Conservation (phyloP, 2,797 vertebrate species). For the Pangasius mekongensis region DNA sequence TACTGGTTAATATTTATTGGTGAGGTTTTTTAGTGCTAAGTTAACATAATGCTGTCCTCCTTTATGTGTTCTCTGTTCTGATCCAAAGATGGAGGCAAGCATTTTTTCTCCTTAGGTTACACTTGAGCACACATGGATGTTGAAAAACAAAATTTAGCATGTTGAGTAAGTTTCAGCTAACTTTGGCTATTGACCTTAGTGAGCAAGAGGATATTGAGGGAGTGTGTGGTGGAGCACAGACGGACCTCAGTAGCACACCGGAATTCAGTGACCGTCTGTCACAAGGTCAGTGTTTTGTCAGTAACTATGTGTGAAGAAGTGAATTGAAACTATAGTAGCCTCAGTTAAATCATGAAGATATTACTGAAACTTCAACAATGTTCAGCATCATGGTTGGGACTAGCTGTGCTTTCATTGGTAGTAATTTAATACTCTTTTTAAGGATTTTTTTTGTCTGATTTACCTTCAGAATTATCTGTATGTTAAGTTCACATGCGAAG, state of each 20-base stretch:
- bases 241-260: conserved; percentile 83
- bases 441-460: background rate
- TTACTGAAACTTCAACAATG: background rate
- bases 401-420: background rate
- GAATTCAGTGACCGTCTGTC: conserved; percentile 86
- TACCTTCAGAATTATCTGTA: background rate
- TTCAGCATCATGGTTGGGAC: background rate
- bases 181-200: conserved; percentile 58
- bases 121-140: background rate
- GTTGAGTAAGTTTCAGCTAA: background rate
- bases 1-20: background rate
- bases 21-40: background rate
- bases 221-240: conserved; percentile 74
- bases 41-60: background rate
- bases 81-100: background rate
- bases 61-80: background rate
- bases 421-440: background rate
- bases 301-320: conserved; percentile 2
- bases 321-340: background rate
- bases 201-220: conserved; percentile 81
- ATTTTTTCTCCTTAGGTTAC: background rate
- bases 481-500: background rate
- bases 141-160: background rate
- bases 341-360: background rate
- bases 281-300: conserved; percentile 75